Evolutionary conservation across 2,888 invertebrate genomes (phyloP), one percentile per base, ranked within the genome.

Genomic region (Cheilosia variabilis): DNA sequence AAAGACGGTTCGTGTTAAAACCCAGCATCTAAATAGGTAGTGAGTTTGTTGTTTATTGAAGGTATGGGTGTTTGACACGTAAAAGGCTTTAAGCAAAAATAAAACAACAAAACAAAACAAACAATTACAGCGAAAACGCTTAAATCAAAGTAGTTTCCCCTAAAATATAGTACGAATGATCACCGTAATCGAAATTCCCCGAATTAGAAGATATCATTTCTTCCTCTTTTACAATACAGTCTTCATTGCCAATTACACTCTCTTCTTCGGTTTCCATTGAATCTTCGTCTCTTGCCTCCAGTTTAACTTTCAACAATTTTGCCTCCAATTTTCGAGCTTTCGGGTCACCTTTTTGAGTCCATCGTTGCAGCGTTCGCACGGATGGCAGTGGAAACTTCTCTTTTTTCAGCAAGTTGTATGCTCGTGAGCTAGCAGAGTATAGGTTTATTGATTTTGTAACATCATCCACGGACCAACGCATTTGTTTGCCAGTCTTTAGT

Each of bases 351-450:
- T 47, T 57, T 37, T 75, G 63, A 55, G 24, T 24, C 63, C 73
- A 75, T 7, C 6, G 9, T n/a, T 65, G 65, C 7, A 75, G 19
- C 9, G 65, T 65, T 37, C 62, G 24, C 5, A 57, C 15, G 1
- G 75, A 34, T 7, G 65, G 73, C 0, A 73, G 31, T 34, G 75
- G 75, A 57, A 47, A 65, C 4, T 75, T 57, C 5, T 73, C 37
- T 1, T 31, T 37, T 3, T 37, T 27, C 6, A 75, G 19, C 10
- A 75, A 10, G 15, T 17, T 37, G 37, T 65, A 65, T 0, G 65
- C 75, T 13, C 15, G 2, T 13, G 53, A 7, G 10, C 75, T 50
- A 7, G 57, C 52, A 0, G 45, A 17, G n/a, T 65, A 75, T 2
- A 75, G 17, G n/a, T 15, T 41, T 4, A 65, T 9, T 3, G 57